These are phyloP conservation scores for Leptatherina wallacei DNA, from an alignment of 2,797 vertebrate genomes.

Conservation along the genomic window DNA sequence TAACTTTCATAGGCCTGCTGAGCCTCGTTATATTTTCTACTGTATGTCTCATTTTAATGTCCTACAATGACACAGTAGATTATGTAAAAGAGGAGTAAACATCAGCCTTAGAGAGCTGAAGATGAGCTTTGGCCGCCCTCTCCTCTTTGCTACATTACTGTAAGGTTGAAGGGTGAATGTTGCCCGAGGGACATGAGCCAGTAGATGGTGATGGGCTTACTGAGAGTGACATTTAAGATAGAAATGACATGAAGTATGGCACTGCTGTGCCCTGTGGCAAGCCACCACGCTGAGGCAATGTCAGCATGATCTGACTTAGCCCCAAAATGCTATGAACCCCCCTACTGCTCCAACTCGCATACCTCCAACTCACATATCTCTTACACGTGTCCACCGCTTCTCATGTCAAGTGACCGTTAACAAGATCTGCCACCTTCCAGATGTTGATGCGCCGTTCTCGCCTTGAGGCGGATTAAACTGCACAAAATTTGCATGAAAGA, in stretches of 20 bases:
- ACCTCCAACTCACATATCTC: conserved; percentile 38
- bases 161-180: conserved; percentile 76
- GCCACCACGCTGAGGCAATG: conserved; percentile 61
- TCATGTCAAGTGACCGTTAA: conserved; percentile 64
- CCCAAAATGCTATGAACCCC: conserved; percentile 58
- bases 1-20: conserved; percentile 20
- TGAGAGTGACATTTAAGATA: conserved; percentile 80
- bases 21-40: conserved; percentile 51
- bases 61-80: conserved; percentile 62
- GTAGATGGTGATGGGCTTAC: conserved; percentile 57
- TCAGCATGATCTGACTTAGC: conserved; percentile 70
- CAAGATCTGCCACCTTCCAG: conserved; percentile 69
- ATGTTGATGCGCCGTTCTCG: conserved; percentile 57
- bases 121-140: conserved; percentile 58
- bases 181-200: conserved; percentile 57
- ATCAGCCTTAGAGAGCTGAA: conserved; percentile 35
- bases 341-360: conserved; percentile 2
- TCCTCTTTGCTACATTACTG: conserved; percentile 65
- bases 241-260: conserved; percentile 71
- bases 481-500: conserved; percentile 20
- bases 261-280: conserved; percentile 65
- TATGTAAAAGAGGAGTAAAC: conserved; percentile 72
- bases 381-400: conserved; percentile 61
- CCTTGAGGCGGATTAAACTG: conserved; percentile 49
- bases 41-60: conserved; percentile 51